Base-by-base conservation (phyloP, 2,797 vertebrate species). In the Balearica regulorum region DNA sequence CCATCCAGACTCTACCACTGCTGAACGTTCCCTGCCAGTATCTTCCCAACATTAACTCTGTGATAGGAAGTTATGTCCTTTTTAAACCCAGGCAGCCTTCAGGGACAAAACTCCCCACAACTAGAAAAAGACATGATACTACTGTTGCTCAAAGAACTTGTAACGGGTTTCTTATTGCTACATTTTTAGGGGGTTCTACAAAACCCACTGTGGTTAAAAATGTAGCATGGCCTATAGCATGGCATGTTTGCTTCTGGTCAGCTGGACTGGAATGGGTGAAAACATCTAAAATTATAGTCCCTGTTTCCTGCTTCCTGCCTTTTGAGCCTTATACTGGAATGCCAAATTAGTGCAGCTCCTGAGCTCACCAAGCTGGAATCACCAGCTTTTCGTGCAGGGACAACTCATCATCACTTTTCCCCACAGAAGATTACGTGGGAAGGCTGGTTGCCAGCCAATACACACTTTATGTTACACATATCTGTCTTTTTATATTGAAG, bases 201-300 rank as follows among this genome's bases (percentile, higher is more conserved):
- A 83, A 89, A 51, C 5, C 0, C 21, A 14, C 44, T 6, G 13
- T 16, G 28, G 22, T 87, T 76, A 46, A 72, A 89, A 51, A 49
- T 1, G 24, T 21, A 28, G 25, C 10, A n/a, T 7, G 18, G 10
- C n/a, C 41, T 44, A 8, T 3, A 31, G 13, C 3, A 2, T 19
- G 51, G 48, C 35, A 44, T 31, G 12, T 24, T 71, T 54, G 21
- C 44, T 79, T 79, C 65, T 43, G 25, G 21, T 29, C 57, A 69
- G 35, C 35, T 90, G 71, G 37, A 41, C 18, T 29, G 6, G 35
- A 51, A 48, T 1, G 4, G 51, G 24, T 65, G 17, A 53, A 75
- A 83, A 29, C 9, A 33, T 16, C 19, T 43, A 44, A 64, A 51
- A 43, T 35, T 33, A 46, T 4, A 46, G 7, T 4, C 11, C 10